Conservation (phyloP, 2,113 vertebrate species). For the Sprattus sprattus region DNA sequence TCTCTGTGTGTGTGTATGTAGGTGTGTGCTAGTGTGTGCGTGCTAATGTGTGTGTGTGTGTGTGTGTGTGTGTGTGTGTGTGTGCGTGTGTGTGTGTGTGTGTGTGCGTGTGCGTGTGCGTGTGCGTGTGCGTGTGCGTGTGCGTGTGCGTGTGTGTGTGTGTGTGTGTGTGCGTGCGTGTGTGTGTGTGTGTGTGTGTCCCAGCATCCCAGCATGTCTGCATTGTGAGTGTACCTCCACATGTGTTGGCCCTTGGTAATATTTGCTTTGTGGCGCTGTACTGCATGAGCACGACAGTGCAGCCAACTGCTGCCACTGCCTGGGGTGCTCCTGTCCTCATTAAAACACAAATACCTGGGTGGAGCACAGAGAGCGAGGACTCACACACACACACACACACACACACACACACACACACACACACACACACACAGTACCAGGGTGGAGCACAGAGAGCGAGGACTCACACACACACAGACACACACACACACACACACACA, state of each 20-base stretch:
- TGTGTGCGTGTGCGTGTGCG: conserved; percentile 27
- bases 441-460: conserved; percentile 56
- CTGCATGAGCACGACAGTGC: conserved; percentile 71
- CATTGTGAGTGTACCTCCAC: conserved; percentile 69
- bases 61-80: conserved; percentile 23
- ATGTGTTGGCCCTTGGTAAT: conserved; percentile 77
- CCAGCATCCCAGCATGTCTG: conserved; percentile 32
- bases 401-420: no score
- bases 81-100: background rate
- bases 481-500: no score
- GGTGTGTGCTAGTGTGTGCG: background rate
- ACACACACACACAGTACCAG: conserved; percentile 48
- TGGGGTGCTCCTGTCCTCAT: conserved; percentile 56
- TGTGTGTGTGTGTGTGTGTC: conserved; percentile 31
- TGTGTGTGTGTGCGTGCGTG: background rate
- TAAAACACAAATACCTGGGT: conserved; percentile 62
- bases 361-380: conserved; percentile 56
- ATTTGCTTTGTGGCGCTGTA: conserved; percentile 73
- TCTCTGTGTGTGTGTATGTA: background rate
- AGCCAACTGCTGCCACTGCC: conserved; percentile 61
- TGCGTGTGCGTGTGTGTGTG: background rate
- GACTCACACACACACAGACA: conserved; percentile 47
- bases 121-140: conserved; percentile 23
- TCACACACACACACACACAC: conserved; percentile 49
- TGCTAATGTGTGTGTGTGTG: background rate